These are phyloP conservation scores for Himalopsyche anomala DNA, from an alignment of 2,888 invertebrate genomes.

Conservation along the genomic window DNA sequence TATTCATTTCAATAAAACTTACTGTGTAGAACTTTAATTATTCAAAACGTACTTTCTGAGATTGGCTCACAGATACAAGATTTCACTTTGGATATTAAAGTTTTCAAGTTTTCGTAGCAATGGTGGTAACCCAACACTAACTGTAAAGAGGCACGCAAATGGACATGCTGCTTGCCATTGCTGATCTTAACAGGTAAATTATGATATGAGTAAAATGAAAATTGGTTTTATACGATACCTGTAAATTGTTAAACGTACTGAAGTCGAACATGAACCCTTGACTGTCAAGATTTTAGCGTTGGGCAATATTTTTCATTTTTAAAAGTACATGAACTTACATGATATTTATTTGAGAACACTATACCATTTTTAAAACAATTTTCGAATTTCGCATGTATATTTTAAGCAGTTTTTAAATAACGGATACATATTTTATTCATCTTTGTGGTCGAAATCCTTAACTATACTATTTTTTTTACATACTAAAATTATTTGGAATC, in stretches of 20 bases:
- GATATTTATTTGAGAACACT: no score
- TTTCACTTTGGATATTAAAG: conserved; percentile 41
- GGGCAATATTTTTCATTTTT: no score
- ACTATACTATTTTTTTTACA: no score
- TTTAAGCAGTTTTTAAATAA: no score
- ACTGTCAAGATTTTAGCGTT: no score
- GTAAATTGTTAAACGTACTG: not conserved
- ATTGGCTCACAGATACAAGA: conserved; percentile 34
- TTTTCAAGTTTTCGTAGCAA: conserved; percentile 28
- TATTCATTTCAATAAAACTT: conserved; percentile 31
- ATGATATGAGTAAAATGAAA: conserved; percentile 37
- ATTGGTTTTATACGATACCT: conserved; percentile 42
- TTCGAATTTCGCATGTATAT: no score
- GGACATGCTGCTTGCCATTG: conserved; percentile 40
- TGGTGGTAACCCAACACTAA: conserved; percentile 36
- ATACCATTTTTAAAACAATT: no score
- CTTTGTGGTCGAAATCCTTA: no score
- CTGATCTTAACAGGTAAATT: conserved; percentile 43
- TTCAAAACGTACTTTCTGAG: conserved; percentile 31
- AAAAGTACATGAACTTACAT: no score
- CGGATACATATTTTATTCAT: no score
- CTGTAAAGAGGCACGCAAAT: conserved; percentile 32
- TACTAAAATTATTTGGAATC: no score
- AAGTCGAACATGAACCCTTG: not conserved
- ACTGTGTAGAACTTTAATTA: conserved; percentile 9